Evolutionary conservation across 2,113 vertebrate genomes (phyloP).

Genomic region (Melierax canorus): DNA sequence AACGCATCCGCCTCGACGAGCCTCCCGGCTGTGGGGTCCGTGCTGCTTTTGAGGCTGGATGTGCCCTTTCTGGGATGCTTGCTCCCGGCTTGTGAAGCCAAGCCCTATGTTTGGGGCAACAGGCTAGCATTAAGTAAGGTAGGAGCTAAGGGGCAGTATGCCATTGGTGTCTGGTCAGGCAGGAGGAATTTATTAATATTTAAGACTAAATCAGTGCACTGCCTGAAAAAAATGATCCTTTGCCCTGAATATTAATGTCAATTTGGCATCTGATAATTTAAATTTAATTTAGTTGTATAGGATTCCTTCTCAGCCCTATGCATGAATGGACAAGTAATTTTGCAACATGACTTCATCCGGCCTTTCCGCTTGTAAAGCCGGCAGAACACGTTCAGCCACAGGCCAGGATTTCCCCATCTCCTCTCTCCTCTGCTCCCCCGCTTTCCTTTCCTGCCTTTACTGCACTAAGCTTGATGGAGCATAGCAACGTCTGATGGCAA

Average conservation of each 20-base stretch:
- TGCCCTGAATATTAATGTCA: constrained; percentile 44
- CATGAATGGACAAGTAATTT: constrained; percentile 51
- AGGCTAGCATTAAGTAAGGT: rapidly evolving
- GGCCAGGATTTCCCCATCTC: neutral
- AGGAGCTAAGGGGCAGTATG: neutral
- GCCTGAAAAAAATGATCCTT: constrained; percentile 20
- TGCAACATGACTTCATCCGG: constrained; percentile 7
- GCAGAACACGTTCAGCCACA: neutral
- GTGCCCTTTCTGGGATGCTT: neutral
- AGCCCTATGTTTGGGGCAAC: neutral
- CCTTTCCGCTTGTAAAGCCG: constrained; percentile 23
- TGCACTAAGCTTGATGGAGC: constrained; percentile 27
- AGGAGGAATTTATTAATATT: constrained; percentile 6
- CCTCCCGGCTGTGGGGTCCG: neutral
- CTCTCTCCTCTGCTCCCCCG: neutral
- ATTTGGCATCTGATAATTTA: constrained; percentile 39
- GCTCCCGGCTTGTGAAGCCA: neutral
- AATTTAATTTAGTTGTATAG: constrained; percentile 43
- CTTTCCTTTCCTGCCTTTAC: constrained; percentile 44
- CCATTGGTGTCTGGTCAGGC: neutral
- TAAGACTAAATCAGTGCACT: constrained; percentile 21
- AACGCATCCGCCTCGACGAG: neutral
- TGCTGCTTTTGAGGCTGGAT: neutral
- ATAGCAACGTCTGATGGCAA: constrained; percentile 4
- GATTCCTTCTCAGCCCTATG: constrained; percentile 18